These are phyloP conservation scores for Alaudala cheleensis DNA, from an alignment of 2,113 vertebrate genomes.

Conservation along the genomic window DNA sequence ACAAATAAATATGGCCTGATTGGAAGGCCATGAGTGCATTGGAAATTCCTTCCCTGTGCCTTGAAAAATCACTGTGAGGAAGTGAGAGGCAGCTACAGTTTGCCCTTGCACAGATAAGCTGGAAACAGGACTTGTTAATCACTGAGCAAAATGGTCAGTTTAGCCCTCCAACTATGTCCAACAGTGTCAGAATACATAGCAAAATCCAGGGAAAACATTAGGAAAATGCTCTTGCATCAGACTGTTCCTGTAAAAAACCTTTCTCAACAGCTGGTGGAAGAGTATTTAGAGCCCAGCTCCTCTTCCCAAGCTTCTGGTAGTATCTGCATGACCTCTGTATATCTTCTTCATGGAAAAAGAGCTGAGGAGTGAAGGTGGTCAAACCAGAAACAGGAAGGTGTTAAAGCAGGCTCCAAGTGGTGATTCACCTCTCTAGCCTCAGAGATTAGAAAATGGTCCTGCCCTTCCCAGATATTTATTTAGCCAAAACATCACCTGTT, in stretches of 20 bases:
- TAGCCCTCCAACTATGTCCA: neutral
- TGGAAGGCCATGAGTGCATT: accelerated
- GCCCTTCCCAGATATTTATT: neutral
- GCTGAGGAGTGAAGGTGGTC: accelerated
- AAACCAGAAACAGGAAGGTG: neutral
- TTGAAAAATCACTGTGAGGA: neutral
- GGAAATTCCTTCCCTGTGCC: neutral
- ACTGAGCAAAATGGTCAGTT: neutral
- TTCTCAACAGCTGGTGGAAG: neutral
- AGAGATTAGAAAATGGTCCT: neutral
- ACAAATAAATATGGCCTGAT: neutral
- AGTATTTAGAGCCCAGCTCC: accelerated
- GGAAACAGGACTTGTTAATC: neutral
- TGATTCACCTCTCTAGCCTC: neutral
- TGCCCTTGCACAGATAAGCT: neutral
- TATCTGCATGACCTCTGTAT: neutral
- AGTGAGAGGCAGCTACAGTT: neutral
- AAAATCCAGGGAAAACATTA: neutral
- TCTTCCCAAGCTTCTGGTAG: neutral
- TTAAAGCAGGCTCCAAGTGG: neutral
- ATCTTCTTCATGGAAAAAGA: neutral
- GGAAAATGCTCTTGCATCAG: neutral
- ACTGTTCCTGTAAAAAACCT: neutral
- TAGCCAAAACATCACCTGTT: neutral
- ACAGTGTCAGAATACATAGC: neutral